Base-by-base conservation (phyloP, 1,140 invertebrate species). In the Trichonephila clavipes region DNA sequence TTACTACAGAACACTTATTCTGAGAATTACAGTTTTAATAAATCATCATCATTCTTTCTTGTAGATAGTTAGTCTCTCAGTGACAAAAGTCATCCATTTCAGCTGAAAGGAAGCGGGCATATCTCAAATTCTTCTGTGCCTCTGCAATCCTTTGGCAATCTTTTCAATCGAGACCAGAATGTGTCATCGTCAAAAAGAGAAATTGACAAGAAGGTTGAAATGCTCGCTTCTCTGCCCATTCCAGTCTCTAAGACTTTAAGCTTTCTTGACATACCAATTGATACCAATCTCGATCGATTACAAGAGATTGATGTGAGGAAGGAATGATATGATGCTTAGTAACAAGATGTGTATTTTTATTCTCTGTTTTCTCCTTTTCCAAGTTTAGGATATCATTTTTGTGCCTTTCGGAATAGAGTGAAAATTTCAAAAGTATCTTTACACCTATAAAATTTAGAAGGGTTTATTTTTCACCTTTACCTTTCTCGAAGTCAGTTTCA, bases 201-300 rank as follows among this genome's bases (percentile, higher is more conserved):
- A 87, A 87, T 87, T 87, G 85, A 62, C 85, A 87, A 87, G 85
- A 87, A 40, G 28, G 85, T 40, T 62, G 85, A 87, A 87, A 87
- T 87, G 28, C 14, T 24, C 61, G 85, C 85, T 87, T 64, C 61
- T 28, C 58, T 87, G 40, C 62, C 85, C 85, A 64, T 87, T 87
- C 28, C 59, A 64, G 85, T 87, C 58, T 61, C 61, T 87, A 87
- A 64, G 61, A 87, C 58, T 87, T 87, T 87, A 87, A 87, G 85
- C 58, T 87, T 87, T 64, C 61, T 64, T 87, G 85, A 87, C 85
- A 64, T 59, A 24, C 58, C 82, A 83, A 83, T 83, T 59, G 61
- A 66, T 87, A 62, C 85, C 58, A 58, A 61, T 62, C 58, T 21
- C 58, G 58, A 87, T 87, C 62, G 87, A 88, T 72, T 88, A 69